Base-by-base conservation (phyloP, 1,140 invertebrate species). In the Campoletis sonorensis region DNA sequence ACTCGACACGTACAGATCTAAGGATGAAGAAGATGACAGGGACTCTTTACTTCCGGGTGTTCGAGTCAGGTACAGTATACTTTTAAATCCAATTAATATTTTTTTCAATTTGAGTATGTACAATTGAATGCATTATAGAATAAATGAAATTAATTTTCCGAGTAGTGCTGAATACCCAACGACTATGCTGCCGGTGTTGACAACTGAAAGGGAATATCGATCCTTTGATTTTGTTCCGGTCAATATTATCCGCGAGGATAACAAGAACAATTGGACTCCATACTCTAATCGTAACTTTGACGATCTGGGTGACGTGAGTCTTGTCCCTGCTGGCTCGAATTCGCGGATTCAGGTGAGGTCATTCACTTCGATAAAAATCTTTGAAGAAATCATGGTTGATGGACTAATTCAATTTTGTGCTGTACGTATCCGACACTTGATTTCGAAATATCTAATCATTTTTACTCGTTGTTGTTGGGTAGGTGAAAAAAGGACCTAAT, bases 401-500 rank as follows among this genome's bases (percentile, higher is more conserved):
- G 2, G 13, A 10, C 11, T 45, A 45, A 1, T 45, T 45, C 13
- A 13, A 45, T 45, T 45, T 45, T 13, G 13, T 37, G 10, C 10
- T 4, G 4, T 37, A 37, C 4, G 10, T 10, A 45, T 13, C 1
- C 0, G 8, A 45, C 8, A 13, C 13, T 45, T 3, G 1, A 45
- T 45, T 1, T 45, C 11, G 11, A 45, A 45, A 45, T 45, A 45
- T 45, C 7, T 27, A 37, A 80, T 26, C 45, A 18, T 51, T n/a
- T 81, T 5, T n/a, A 68, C 37, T 37, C 4, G 30, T 64, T 27
- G 21, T 33, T 16, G 26, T 75, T 81, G 4, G 96, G 81, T 94
- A 97, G 93, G 95, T 97, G 37, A 97, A 97, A 86, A 97, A 97
- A 90, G 96, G 96, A 30, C 96, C 96, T n/a, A 97, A 97, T 86